Conservation (phyloP, 1,140 invertebrate species). For the Venturia canescens region DNA sequence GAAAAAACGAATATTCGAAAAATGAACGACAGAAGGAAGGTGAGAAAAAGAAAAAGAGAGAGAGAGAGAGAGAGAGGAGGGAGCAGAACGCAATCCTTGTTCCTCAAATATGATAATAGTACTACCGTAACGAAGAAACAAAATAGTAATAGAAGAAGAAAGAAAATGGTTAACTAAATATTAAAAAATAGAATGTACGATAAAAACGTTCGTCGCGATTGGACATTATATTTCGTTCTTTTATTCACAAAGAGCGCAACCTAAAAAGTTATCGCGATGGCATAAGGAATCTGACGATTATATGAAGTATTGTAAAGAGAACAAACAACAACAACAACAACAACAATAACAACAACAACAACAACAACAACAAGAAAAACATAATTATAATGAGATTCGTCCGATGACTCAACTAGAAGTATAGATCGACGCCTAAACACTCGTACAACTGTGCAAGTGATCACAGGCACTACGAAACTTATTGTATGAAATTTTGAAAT, state of each 20-base stretch:
- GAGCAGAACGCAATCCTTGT: conserved; percentile 29
- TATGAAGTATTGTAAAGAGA: background rate
- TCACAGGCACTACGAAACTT: conserved; percentile 1
- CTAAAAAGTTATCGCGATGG: background rate
- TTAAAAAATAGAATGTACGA: conserved; percentile 19
- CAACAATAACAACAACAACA: background rate
- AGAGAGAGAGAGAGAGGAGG: background rate
- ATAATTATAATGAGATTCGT: conserved; percentile 22
- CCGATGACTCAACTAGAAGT: conserved; percentile 1
- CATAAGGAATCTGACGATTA: conserved; percentile 1
- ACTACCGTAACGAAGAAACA: conserved; percentile 16
- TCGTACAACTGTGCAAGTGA: background rate
- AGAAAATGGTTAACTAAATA: conserved; percentile 20
- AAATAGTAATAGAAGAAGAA: conserved; percentile 13
- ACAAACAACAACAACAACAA: background rate
- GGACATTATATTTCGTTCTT: background rate
- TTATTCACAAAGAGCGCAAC: conserved; percentile 2
- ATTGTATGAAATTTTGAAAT: no score
- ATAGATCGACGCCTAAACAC: conserved; percentile 3
- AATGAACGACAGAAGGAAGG: no score
- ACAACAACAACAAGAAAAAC: background rate
- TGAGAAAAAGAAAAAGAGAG: background rate
- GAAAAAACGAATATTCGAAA: background rate
- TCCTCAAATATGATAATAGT: conserved; percentile 36
- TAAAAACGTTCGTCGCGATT: conserved; percentile 9